Conservation (phyloP, 2,797 vertebrate genomes). For the Sebastes trivittatus region DNA sequence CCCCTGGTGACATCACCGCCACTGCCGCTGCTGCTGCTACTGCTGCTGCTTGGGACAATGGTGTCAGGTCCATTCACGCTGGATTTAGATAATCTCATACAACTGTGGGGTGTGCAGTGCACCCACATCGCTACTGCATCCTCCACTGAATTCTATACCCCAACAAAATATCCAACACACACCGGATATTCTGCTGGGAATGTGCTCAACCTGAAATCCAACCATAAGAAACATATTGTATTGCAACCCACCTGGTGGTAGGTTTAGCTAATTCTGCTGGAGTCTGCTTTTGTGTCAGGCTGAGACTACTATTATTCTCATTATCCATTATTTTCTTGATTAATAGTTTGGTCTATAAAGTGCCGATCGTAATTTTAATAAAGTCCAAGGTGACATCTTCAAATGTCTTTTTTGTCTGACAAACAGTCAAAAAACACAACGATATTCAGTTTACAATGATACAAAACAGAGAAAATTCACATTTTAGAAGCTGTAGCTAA, state of each 20-base stretch:
- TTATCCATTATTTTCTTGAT: background rate
- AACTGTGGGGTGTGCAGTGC: slow-evolving; percentile 69
- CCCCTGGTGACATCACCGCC: slow-evolving; percentile 64
- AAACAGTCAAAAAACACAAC: background rate
- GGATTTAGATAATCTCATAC: slow-evolving; percentile 81
- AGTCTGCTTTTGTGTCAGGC: background rate
- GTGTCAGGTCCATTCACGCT: slow-evolving; percentile 78
- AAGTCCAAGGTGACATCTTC: background rate
- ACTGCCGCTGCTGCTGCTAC: slow-evolving; percentile 13
- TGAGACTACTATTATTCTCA: background rate
- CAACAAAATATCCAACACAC: slow-evolving; percentile 50
- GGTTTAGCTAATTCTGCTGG: background rate
- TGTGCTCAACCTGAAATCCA: slow-evolving; percentile 25
- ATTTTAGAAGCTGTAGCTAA: background rate
- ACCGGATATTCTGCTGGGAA: slow-evolving; percentile 35
- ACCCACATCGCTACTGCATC: slow-evolving; percentile 64
- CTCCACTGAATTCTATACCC: slow-evolving; percentile 47
- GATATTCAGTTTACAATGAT: background rate
- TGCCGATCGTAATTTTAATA: background rate
- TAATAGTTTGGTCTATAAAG: background rate
- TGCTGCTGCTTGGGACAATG: slow-evolving; percentile 74
- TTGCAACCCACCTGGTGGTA: background rate
- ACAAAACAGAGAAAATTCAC: background rate
- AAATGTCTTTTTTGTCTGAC: background rate
- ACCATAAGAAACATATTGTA: background rate